Evolutionary conservation across 2,888 invertebrate genomes (phyloP).

Genomic region (Drosophila phalerata): DNA sequence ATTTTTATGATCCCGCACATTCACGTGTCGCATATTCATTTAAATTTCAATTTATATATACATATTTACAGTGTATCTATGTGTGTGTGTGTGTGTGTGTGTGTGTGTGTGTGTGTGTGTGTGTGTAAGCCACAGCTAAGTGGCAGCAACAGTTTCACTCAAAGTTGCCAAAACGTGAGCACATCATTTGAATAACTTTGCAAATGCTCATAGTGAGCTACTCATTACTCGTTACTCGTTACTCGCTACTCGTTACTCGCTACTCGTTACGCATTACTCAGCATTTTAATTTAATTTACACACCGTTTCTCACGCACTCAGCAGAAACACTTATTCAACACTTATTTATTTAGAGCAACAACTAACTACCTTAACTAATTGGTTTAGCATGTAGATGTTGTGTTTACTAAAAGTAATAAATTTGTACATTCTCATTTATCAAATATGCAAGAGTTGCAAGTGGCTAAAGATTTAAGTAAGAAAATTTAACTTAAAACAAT

Average conservation of each 20-base stretch:
- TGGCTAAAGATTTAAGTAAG: no score
- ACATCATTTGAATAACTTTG: slow-evolving; percentile 53
- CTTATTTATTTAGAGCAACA: neutral
- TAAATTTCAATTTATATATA: slow-evolving; percentile 65
- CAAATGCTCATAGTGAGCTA: slow-evolving; percentile 48
- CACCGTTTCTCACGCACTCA: slow-evolving; percentile 29
- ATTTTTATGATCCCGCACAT: slow-evolving; percentile 43
- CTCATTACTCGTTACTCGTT: slow-evolving; percentile 14
- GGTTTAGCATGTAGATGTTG: neutral
- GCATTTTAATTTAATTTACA: slow-evolving; percentile 30
- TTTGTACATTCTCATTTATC: no score
- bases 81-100: no score
- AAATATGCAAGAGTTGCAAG: no score
- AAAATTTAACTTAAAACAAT: no score
- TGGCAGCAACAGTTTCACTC: slow-evolving; percentile 53
- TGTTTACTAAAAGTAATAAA: neutral
- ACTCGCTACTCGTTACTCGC: slow-evolving; percentile 18
- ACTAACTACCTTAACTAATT: neutral
- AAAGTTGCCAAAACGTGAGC: slow-evolving; percentile 48
- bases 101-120: slow-evolving; percentile 4
- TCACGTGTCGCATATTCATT: slow-evolving; percentile 63
- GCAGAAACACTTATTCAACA: slow-evolving; percentile 4
- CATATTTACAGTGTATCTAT: no score
- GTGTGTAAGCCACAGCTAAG: slow-evolving; percentile 35
- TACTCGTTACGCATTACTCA: slow-evolving; percentile 12